Evolutionary conservation across 1,140 invertebrate species (phyloP), one percentile per base, ranked within the genome.

Genomic region (Drosophila ananassae): DNA sequence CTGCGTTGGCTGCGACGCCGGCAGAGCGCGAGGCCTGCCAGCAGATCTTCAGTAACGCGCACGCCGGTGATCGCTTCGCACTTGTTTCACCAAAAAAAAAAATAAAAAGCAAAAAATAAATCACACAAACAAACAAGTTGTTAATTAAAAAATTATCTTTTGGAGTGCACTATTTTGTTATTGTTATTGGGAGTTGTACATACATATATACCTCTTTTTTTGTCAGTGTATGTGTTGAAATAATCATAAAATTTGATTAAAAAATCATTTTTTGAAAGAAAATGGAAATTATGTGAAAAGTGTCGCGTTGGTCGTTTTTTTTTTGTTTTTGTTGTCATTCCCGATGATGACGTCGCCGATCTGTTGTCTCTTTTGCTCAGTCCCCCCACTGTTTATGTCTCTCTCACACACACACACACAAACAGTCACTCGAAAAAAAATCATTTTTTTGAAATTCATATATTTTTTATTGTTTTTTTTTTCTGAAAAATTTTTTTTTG

Each of bases 61-160:
- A 73, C 76, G 83, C 83, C 79, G 83, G 83, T 87, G 83, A 87
- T 74, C 83, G 83, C 75, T 89, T 73, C 80, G 76, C 83, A 89
- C 72, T 89, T 82, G 79, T 69, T 73, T 46, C 57, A 61, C 41
- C 56, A 10, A 61, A 28, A 54, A 66, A 64, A 63, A 46, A 55
- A 39, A 25, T 21, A 39, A 41, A 28, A 25, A 21, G 4, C 5
- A 41, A 21, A 34, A 37, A 37, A 37, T 21, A 6, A 34, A n/a
- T 17, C 17, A 17, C 17, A 17, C 17, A 17, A 47, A 17, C 24
- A 71, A 62, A 44, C 25, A 32, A 8, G 28, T 30, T 66, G 9
- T 28, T 28, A 28, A 28, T 28, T 28, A 32, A 32, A 8, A 8
- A 32, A 32, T 3, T 9, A 22, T 37, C 10, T 37, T 37, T 37